Base-by-base conservation (phyloP, 2,888 invertebrate species). In the Koerneria pararmatus region DNA sequence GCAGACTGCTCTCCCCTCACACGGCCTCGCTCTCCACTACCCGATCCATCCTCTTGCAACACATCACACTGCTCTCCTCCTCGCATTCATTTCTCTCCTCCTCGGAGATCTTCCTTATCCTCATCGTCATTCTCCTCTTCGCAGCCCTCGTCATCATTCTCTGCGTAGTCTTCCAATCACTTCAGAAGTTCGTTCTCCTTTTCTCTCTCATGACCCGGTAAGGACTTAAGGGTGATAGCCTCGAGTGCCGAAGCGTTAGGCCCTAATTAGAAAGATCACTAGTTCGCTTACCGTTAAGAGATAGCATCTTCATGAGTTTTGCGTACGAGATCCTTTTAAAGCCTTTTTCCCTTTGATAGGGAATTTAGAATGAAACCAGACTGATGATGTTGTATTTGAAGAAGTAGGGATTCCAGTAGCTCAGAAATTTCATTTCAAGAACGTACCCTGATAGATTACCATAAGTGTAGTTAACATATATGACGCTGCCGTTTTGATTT, bases 71-170 rank as follows among this genome's bases (percentile, higher is more conserved):
- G 37, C 59, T 6, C 37, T 6, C n/a, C 59, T 59, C 41, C 59
- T 29, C 37, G 29, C 19, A 15, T 46, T 1, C 6, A 4, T n/a
- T n/a, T 59, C 22, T 41, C 59, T 37, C 3, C 22, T n/a, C 31
- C 29, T 41, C 29, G 46, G 59, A 59, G 5, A 27, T 59, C 1
- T 31, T 59, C 3, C 46, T 37, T 37, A 59, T 69, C 11, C 24
- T 69, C 11, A 22, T 69, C 15, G 60, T 49, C n/a, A 58, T 70
- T 19, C 24, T 69, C 46, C 37, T 67, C 48, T 62, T 69, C 46
- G 41, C 61, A 0, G 6, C 66, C 32, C 29, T 64, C 1, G 65
- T 69, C 19, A 27, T 66, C n/a, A n/a, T 56, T 22, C 64, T 60
- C 22, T 69, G 69, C 22, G 46, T 63, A 27, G 58, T 62, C 53